A percentile compares a stretch with the other conserved stretches of the same genome.
These are phyloP conservation scores for Mixornis gularis DNA, from an alignment of 2,113 vertebrate species.

Conservation along the genomic window DNA sequence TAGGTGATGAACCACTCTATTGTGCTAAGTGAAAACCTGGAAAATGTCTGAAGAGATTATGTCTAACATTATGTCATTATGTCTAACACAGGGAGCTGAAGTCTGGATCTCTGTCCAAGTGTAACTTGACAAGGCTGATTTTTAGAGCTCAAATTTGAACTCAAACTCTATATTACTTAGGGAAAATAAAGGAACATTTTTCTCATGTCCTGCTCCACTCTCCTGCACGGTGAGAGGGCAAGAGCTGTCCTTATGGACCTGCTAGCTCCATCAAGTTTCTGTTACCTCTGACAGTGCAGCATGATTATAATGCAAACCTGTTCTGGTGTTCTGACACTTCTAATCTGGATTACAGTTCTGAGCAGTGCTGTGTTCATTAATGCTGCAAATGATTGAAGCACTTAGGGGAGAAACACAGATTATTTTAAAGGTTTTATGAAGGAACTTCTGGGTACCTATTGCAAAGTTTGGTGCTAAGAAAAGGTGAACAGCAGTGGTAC, in stretches of 20 bases:
- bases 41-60: not conserved
- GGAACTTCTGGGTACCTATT: not conserved
- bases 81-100: not conserved
- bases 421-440: not conserved
- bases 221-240: not conserved
- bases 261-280: not conserved
- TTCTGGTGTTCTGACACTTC: not conserved
- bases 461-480: not conserved
- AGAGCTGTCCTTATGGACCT: not conserved
- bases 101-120: not conserved
- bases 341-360: not conserved
- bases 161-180: not conserved
- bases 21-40: not conserved
- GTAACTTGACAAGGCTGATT: not conserved
- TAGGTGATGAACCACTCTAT: not conserved
- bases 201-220: not conserved
- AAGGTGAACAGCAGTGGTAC: not conserved
- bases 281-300: not conserved
- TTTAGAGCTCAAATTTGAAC: not conserved
- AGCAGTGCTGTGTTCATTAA: not conserved
- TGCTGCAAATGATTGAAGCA: not conserved
- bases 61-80: not conserved
- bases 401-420: not conserved
- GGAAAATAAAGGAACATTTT: not conserved
- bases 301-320: not conserved